Conservation (phyloP, 1,140 invertebrate species). For the Drosophila pectinifera region DNA sequence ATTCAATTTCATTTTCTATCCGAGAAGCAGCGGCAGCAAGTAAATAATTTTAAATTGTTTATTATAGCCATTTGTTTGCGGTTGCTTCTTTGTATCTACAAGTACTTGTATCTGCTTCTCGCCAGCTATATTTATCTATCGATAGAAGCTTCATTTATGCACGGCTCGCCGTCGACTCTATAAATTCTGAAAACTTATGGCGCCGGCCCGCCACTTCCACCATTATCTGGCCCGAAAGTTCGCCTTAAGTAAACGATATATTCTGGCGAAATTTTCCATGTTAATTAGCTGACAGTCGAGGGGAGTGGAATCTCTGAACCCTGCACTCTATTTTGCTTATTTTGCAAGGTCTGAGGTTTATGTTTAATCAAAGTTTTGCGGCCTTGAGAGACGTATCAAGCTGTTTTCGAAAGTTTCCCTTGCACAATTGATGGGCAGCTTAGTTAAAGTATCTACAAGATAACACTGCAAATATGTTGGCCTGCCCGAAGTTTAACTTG, state of each 20-base stretch:
- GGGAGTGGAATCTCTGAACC: conserved; percentile 21
- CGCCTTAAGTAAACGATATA: conserved; percentile 36
- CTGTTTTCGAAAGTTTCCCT: conserved; percentile 30
- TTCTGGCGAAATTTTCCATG: conserved; percentile 46
- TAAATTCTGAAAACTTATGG: conserved; percentile 60
- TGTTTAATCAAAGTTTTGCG: conserved; percentile 50
- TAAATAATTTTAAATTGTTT: conserved; percentile 45
- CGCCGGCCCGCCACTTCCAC: background rate
- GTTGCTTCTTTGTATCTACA: conserved; percentile 34
- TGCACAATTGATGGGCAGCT: conserved; percentile 40
- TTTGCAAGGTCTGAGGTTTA: background rate
- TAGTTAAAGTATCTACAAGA: conserved; percentile 29
- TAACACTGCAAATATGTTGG: conserved; percentile 7
- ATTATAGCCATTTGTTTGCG: conserved; percentile 33
- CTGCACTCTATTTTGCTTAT: conserved; percentile 15
- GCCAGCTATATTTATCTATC: conserved; percentile 33
- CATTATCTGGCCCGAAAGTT: conserved; percentile 20
- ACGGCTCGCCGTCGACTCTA: conserved; percentile 35
- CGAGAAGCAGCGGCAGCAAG: conserved; percentile 9
- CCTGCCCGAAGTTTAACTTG: conserved; percentile 5
- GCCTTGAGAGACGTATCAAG: conserved; percentile 31
- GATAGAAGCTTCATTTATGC: conserved; percentile 50
- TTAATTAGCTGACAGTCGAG: conserved; percentile 47
- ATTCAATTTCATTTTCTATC: conserved; percentile 28
- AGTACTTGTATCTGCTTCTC: conserved; percentile 36